Base-by-base conservation (phyloP, 2,888 invertebrate genomes). In the Drosophila robusta region DNA sequence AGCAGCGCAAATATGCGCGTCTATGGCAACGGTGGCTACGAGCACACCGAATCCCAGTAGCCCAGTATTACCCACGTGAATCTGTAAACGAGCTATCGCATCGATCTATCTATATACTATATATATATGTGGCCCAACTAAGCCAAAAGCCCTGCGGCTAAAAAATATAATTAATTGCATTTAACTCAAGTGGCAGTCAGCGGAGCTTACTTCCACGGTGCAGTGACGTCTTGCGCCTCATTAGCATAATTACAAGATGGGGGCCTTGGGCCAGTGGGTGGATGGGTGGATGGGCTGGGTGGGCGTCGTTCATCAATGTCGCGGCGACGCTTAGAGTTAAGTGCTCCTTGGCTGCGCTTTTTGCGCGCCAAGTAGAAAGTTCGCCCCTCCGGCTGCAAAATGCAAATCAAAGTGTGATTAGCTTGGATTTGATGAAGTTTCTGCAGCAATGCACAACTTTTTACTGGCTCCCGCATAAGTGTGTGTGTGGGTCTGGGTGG, bases 381-480 rank as follows among this genome's bases (percentile, higher is more conserved):
- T 72, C 55, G 64, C 61, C 69, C 49, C 80, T 57, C 57, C 57
- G 61, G 74, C 57, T 73, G 74, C 73, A 57, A 79, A 83, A 85
- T 83, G 87, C 84, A 85, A 85, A 85, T 85, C 85, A 85, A 85
- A 84, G 85, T 87, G 87, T 80, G 87, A 85, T 87, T 87, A 85
- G 85, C 85, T 81, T 41, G 87, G 82, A 85, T 85, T 87, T 81
- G 75, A 84, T 76, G 80, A 77, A 78, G 80, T 80, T 84, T 79
- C 80, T 81, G 65, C 75, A 67, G 78, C 80, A 85, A 80, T 85
- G 86, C 80, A 80, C 75, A 83, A 75, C 57, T 83, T 83, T 69
- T 66, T 74, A 34, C 68, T 36, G 47, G 42, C 44, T 47, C 24
- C 58, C 41, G 12, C 41, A 41, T n/a, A 14, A 36, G 11, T 11